Evolutionary conservation across 1,140 invertebrate species (phyloP), one percentile per base, ranked within the genome.

Genomic region (Penaeus indicus): DNA sequence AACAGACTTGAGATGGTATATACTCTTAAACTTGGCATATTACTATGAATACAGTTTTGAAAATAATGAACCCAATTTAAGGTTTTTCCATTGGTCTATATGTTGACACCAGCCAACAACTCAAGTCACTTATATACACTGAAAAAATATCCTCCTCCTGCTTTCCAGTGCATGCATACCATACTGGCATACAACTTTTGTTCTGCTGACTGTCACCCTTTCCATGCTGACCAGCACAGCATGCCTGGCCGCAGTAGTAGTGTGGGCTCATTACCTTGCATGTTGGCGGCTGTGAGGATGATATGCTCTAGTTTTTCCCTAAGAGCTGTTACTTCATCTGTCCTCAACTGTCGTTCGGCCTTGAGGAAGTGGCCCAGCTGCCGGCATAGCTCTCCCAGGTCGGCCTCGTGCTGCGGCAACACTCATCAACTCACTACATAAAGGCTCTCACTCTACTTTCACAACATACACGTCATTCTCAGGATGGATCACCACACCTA

Each of bases 271-370:
- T 89, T 89, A 89, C 88, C 88, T 89, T 89, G 82, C 88, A 89
- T 89, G 61, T 89, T 88, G 42, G 91, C 88, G 61, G 91, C 91
- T 64, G 90, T 91, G 54, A 92, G 86, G 25, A 92, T 90, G 85
- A 92, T 88, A 67, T 91, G 91, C 85, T 92, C 92, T 75, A 92
- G 89, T 87, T 91, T 90, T 63, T 89, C 90, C 72, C 92, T 91
- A 60, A 92, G 89, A 47, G 91, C 80, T n/a, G 87, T 86, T 61
- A 92, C 90, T 85, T 92, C 91, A 75, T 92, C 92, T 81, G 91
- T 84, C 72, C 90, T 81, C 75, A 91, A 69, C 78, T 91, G 90
- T 64, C 91, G 85, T 62, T 92, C 91, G n/a, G 92, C 90, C 75
- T 90, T 91, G 88, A 92, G 88, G 84, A 89, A 92, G 63, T 92